Conservation (phyloP, 2,888 invertebrate genomes). For the Zeuzera pyrina region DNA sequence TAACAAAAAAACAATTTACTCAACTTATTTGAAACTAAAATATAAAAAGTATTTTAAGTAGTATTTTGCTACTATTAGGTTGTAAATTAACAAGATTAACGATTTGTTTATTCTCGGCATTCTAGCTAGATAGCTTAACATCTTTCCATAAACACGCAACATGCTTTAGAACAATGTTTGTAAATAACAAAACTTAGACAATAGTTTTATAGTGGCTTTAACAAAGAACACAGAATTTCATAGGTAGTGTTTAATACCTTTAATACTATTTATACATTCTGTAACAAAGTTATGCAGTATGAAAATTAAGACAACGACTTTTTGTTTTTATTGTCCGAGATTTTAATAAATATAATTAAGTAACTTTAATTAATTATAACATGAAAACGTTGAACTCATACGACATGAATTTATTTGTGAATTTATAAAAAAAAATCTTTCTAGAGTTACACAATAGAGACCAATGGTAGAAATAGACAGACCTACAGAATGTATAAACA, state of each 20-base stretch:
- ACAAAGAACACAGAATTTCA: constrained; percentile 21
- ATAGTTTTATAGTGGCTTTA: constrained; percentile 21
- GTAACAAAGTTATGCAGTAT: constrained; percentile 14
- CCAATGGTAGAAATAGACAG: constrained; percentile 10
- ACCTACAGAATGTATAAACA: constrained; percentile 36
- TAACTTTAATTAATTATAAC: no score
- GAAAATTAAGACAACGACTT: no score
- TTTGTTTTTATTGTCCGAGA: no score
- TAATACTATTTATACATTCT: constrained; percentile 39
- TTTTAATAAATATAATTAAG: no score
- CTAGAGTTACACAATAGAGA: constrained; percentile 2
- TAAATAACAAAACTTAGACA: constrained; percentile 31
- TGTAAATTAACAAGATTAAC: no score
- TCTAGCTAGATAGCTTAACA: neutral
- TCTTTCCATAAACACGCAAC: constrained; percentile 35
- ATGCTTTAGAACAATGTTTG: constrained; percentile 46
- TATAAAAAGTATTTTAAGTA: no score
- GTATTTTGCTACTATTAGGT: no score
- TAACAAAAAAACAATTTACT: no score
- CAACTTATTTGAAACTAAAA: no score
- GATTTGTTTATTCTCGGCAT: neutral
- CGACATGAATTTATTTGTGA: no score
- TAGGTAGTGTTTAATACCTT: constrained; percentile 20
- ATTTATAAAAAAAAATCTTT: no score
- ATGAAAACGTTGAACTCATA: no score